phyloP scores from a whole-genome alignment of 2,888 invertebrate genomes.

The Leptopilina myrica region DNA sequence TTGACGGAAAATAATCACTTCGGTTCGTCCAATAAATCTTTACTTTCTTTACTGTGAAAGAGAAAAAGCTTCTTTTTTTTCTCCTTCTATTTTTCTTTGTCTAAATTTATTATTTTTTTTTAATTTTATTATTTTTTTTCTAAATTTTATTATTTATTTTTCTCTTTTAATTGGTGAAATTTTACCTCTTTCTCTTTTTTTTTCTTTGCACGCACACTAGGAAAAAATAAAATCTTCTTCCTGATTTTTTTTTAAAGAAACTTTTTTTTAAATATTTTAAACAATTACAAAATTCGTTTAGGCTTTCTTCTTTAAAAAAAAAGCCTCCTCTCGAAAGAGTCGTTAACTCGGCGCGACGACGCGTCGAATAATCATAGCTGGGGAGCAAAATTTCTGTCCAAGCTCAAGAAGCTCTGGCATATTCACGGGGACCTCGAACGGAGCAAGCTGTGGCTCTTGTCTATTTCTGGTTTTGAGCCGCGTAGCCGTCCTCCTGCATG shows the following conservation, averaged over 20 bases:
- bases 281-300: constrained; percentile 28
- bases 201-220: too few relatives aligned
- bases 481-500: constrained; percentile 60
- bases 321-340: constrained; percentile 49
- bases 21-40: neutral
- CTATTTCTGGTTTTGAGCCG: constrained; percentile 67
- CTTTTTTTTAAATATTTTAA: neutral
- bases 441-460: constrained; percentile 65
- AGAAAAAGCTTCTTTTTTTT: neutral
- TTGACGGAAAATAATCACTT: constrained; percentile 17
- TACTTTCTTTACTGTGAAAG: neutral
- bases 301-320: constrained; percentile 2
- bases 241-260: too few relatives aligned
- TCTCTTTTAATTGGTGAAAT: neutral
- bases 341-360: constrained; percentile 54
- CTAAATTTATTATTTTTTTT: too few relatives aligned
- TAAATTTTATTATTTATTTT: too few relatives aligned
- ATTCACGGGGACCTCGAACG: constrained; percentile 59
- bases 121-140: too few relatives aligned
- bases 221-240: too few relatives aligned
- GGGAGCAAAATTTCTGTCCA: constrained; percentile 65
- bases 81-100: neutral
- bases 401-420: constrained; percentile 65
- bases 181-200: neutral
- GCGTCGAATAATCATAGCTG: constrained; percentile 49